Evolutionary conservation across 2,888 invertebrate species (phyloP).

Genomic region (Protodeltote pygarga): DNA sequence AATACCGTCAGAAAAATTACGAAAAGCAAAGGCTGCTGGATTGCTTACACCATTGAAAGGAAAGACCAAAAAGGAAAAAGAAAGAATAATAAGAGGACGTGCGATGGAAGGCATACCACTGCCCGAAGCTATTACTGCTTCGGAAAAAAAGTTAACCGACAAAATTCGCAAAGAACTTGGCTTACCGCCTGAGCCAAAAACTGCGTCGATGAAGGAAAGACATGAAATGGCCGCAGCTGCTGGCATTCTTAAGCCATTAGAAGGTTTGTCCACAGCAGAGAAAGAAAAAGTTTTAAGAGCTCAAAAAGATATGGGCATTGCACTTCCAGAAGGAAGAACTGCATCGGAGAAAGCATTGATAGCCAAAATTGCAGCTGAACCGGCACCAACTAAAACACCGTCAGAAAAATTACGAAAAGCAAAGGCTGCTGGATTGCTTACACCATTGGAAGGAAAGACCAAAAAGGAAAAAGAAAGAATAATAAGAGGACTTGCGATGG

Average conservation of each 20-base stretch:
- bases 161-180: too few relatives aligned
- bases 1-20: slow-evolving; percentile 43
- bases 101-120: too few relatives aligned
- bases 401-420: slow-evolving; percentile 16
- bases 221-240: slow-evolving; percentile 42
- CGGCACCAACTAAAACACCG: neutral
- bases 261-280: slow-evolving; percentile 37
- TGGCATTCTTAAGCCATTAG: slow-evolving; percentile 40
- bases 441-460: too few relatives aligned
- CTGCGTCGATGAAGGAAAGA: slow-evolving; percentile 41
- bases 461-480: slow-evolving; percentile 41
- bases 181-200: too few relatives aligned
- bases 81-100: too few relatives aligned
- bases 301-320: slow-evolving; percentile 28
- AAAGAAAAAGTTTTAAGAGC: slow-evolving; percentile 32
- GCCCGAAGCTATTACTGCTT: too few relatives aligned
- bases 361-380: slow-evolving; percentile 24
- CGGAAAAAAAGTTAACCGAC: too few relatives aligned
- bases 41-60: slow-evolving; percentile 50
- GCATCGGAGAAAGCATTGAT: slow-evolving; percentile 35
- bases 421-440: too few relatives aligned
- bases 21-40: slow-evolving; percentile 53
- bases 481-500: slow-evolving; percentile 19
- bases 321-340: slow-evolving; percentile 41
- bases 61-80: slow-evolving; percentile 49